phyloP scores from a whole-genome alignment of 2,888 invertebrate genomes.

The Lycaena phlaeas region DNA sequence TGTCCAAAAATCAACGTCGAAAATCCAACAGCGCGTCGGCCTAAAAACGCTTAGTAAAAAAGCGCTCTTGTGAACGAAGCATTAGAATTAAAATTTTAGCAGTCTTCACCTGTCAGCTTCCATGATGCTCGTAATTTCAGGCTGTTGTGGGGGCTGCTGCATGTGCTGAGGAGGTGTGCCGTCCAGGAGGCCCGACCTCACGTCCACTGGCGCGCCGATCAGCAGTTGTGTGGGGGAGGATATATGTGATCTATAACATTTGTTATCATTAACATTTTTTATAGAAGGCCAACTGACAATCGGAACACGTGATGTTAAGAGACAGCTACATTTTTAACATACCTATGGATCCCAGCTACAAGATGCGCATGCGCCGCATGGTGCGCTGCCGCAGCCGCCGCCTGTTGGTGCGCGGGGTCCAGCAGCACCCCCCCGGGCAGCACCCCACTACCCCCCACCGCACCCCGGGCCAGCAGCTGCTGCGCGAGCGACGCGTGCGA shows the following conservation, averaged over 20 bases:
- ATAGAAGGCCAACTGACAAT: too few species aligned
- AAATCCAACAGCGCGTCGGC: too few species aligned
- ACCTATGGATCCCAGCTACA: constrained; percentile 76
- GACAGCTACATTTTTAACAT: too few species aligned
- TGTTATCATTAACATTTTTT: too few species aligned
- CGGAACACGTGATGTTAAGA: too few species aligned
- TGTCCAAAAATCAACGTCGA: too few species aligned
- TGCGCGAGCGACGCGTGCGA: constrained; percentile 67
- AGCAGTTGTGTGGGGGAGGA: constrained; percentile 63
- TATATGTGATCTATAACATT: constrained; percentile 58
- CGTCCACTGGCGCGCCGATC: constrained; percentile 60
- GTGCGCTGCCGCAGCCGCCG: constrained; percentile 62
- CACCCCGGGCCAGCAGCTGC: constrained; percentile 54
- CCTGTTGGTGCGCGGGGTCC: constrained; percentile 64
- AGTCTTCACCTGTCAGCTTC: constrained; percentile 59
- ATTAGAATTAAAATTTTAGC: too few species aligned
- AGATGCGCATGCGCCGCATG: constrained; percentile 80
- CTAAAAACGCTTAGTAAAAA: too few species aligned
- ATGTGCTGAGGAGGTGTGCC: constrained; percentile 56
- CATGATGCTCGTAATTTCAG: constrained; percentile 65
- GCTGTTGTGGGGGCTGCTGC: constrained; percentile 55
- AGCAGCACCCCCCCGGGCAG: constrained; percentile 54
- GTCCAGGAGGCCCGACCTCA: constrained; percentile 48
- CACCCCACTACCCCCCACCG: constrained; percentile 58
- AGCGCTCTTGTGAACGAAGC: too few species aligned